Evolutionary conservation across 2,888 invertebrate genomes (phyloP).

Genomic region (Choristoneura rosaceana): DNA sequence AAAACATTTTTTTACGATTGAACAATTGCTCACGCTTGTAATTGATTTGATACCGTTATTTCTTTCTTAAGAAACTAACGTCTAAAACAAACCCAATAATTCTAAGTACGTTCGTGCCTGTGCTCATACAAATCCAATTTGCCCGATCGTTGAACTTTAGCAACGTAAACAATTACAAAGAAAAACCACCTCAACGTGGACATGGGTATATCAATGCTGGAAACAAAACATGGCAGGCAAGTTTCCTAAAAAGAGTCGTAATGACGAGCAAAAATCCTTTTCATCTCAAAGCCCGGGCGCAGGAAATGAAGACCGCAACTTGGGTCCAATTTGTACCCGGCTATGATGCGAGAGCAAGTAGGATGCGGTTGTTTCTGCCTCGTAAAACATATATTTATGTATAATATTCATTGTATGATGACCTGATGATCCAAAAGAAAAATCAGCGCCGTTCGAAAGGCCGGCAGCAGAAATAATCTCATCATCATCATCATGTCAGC

Average conservation of each 20-base stretch:
- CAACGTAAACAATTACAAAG: slow-evolving; percentile 1
- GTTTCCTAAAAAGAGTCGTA: slow-evolving; percentile 42
- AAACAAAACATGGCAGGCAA: slow-evolving; percentile 40
- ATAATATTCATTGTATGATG: too few species aligned
- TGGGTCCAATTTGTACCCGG: slow-evolving; percentile 42
- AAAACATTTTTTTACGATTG: too few species aligned
- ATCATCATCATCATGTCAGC: too few species aligned
- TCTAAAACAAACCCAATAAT: neutral
- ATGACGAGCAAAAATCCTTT: slow-evolving; percentile 43
- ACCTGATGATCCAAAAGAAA: too few species aligned
- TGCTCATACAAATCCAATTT: neutral
- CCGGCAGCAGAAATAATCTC: too few species aligned
- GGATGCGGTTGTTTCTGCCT: slow-evolving; percentile 19
- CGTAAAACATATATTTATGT: too few species aligned
- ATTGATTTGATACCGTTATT: neutral
- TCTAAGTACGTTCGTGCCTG: neutral
- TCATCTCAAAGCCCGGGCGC: slow-evolving; percentile 48
- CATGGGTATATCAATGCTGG: slow-evolving; percentile 29
- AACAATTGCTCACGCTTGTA: too few species aligned
- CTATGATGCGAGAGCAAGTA: neutral
- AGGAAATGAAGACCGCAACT: slow-evolving; percentile 68
- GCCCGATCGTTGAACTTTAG: neutral
- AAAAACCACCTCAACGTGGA: slow-evolving; percentile 13
- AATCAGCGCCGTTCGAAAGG: too few species aligned
- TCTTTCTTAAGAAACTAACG: neutral